phyloP scores from a whole-genome alignment of 2,888 invertebrate genomes.

The Esperia sulphurella region DNA sequence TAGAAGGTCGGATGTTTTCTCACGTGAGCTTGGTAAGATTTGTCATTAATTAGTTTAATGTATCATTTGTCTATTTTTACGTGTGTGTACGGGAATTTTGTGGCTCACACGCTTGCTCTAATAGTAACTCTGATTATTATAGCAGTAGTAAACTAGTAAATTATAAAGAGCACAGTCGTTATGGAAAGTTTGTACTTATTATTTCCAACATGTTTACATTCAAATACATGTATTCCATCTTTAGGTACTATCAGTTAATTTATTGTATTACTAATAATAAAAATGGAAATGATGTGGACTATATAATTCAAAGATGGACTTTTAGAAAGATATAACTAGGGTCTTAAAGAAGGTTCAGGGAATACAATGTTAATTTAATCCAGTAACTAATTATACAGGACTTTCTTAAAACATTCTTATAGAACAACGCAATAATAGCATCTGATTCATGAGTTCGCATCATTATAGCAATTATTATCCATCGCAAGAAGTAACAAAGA shows the following conservation, averaged over 20 bases:
- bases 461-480: slow-evolving; percentile 20
- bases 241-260: too few species aligned
- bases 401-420: not conserved
- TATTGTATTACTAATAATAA: too few species aligned
- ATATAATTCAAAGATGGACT: not conserved
- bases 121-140: not conserved
- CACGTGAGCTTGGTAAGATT: slow-evolving; percentile 58
- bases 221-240: too few species aligned
- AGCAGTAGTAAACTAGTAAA: not conserved
- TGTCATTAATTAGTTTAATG: slow-evolving; percentile 40
- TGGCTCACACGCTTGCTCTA: slow-evolving; percentile 20
- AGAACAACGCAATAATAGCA: slow-evolving; percentile 6
- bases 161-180: not conserved
- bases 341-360: not conserved
- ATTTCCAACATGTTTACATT: not conserved
- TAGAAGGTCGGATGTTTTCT: slow-evolving; percentile 63
- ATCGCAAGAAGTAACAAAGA: slow-evolving; percentile 17
- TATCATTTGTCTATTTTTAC: slow-evolving; percentile 35
- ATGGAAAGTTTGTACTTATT: not conserved
- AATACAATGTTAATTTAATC: not conserved
- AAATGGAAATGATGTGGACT: too few species aligned
- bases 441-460: slow-evolving; percentile 13
- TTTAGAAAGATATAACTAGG: not conserved
- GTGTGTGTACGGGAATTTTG: slow-evolving; percentile 17
- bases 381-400: not conserved